These are phyloP conservation scores for Oryzaephilus surinamensis DNA, from an alignment of 1,140 invertebrate genomes.

Conservation along the genomic window DNA sequence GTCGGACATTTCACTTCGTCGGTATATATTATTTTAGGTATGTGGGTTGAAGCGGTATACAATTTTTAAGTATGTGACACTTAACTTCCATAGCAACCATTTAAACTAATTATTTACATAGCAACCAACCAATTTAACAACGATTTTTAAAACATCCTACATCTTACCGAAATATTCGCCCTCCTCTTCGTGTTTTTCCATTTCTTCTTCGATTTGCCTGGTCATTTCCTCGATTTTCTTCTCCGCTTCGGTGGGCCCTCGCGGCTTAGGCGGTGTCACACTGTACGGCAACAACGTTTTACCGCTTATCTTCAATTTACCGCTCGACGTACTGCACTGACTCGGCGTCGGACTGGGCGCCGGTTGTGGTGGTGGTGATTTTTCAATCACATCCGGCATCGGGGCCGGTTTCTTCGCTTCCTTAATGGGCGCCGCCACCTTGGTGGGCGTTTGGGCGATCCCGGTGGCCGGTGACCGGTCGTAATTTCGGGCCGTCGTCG, in stretches of 20 bases:
- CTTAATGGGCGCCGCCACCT: slow-evolving; percentile 43
- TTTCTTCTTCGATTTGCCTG: slow-evolving; percentile 82
- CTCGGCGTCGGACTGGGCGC: slow-evolving; percentile 37
- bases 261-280: slow-evolving; percentile 71
- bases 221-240: slow-evolving; percentile 85
- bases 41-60: too few relatives aligned
- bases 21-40: too few relatives aligned
- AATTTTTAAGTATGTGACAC: too few relatives aligned
- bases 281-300: slow-evolving; percentile 78
- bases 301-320: slow-evolving; percentile 41
- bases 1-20: too few relatives aligned
- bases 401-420: slow-evolving; percentile 38
- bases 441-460: slow-evolving; percentile 31
- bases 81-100: too few relatives aligned
- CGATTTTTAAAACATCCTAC: slow-evolving; percentile 24
- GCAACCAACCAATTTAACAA: background rate
- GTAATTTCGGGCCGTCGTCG: slow-evolving; percentile 33
- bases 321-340: slow-evolving; percentile 34
- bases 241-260: slow-evolving; percentile 81
- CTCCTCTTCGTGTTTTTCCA: slow-evolving; percentile 88
- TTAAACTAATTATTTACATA: too few relatives aligned
- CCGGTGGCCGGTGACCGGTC: slow-evolving; percentile 30
- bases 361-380: slow-evolving; percentile 22
- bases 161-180: slow-evolving; percentile 95
- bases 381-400: slow-evolving; percentile 10